phyloP scores from a whole-genome alignment of 2,797 vertebrate genomes.

The Sebastolobus alascanus region DNA sequence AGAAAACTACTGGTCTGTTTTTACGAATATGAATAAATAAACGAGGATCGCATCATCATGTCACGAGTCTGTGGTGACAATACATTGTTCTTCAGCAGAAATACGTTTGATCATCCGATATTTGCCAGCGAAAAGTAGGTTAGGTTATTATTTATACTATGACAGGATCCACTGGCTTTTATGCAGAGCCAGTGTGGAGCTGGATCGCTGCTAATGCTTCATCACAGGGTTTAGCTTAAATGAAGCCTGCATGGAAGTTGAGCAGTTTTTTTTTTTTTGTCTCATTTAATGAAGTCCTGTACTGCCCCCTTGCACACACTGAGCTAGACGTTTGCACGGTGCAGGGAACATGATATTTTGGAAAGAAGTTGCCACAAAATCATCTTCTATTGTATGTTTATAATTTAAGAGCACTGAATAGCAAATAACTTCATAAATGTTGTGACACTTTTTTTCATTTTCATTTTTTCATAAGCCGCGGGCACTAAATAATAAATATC shows the following conservation, averaged over 20 bases:
- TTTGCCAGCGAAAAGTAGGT: constrained; percentile 52
- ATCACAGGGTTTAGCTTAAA: constrained; percentile 46
- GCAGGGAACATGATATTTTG: constrained; percentile 1
- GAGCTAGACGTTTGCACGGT: constrained; percentile 16
- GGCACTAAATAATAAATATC: constrained; percentile 78
- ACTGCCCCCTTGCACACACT: constrained; percentile 63
- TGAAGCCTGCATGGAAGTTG: constrained; percentile 43
- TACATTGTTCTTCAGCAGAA: constrained; percentile 23
- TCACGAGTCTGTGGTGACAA: constrained; percentile 39
- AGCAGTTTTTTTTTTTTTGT: constrained; percentile 25
- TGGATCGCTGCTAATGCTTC: constrained; percentile 48
- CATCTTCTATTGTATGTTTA: constrained; percentile 8
- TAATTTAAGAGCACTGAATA: constrained; percentile 21
- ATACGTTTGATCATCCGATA: constrained; percentile 51
- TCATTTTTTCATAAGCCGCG: constrained; percentile 37
- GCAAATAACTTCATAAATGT: constrained; percentile 24
- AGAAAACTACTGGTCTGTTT: not conserved
- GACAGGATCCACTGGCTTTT: constrained; percentile 36
- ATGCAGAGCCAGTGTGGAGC: constrained; percentile 37
- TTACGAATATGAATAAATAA: constrained; percentile 58
- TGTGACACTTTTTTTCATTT: constrained; percentile 37
- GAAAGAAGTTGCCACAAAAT: constrained; percentile 16
- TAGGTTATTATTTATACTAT: constrained; percentile 49
- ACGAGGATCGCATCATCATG: constrained; percentile 44
- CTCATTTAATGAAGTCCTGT: constrained; percentile 62